A percentile compares a stretch with the other conserved stretches of the same genome.
Conservation (phyloP, 53 echinoderm and acorn worm species). For the Holothuria leucospilota region DNA sequence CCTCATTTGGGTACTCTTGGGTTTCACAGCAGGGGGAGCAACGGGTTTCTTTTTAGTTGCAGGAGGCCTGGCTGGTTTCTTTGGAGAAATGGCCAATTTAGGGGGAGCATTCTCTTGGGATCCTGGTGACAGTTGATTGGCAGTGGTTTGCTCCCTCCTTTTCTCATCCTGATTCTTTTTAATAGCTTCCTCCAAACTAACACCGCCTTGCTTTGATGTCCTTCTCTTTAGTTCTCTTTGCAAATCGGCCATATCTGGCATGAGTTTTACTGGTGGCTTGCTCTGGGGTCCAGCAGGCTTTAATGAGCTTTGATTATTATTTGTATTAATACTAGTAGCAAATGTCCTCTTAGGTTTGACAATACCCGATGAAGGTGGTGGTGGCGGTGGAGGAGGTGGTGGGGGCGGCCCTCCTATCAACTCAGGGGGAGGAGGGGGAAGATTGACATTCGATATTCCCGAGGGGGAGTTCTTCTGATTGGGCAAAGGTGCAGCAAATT, state of each 20-base stretch:
- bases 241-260: conserved; percentile 38
- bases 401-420: conserved; percentile 29
- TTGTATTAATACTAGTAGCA: not conserved
- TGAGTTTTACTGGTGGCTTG: conserved; percentile 26
- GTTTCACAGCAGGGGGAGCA: conserved; percentile 44
- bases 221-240: conserved; percentile 39
- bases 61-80: conserved; percentile 37
- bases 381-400: conserved; percentile 52
- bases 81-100: not conserved
- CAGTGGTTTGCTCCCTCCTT: too few species aligned
- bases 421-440: conserved; percentile 50
- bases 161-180: conserved; percentile 17
- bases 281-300: conserved; percentile 12
- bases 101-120: too few species aligned
- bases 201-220: conserved; percentile 22
- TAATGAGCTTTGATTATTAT: conserved; percentile 22
- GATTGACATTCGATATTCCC: conserved; percentile 1
- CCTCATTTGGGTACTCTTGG: conserved; percentile 49
- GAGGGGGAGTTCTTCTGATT: conserved; percentile 59
- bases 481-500: conserved; percentile 43
- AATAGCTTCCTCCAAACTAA: conserved; percentile 12
- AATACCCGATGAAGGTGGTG: conserved; percentile 47
- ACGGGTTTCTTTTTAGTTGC: conserved; percentile 56
- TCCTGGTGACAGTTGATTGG: too few species aligned
- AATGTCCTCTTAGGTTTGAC: not conserved